Base-by-base conservation (phyloP, 1,140 invertebrate genomes). In the Mycetomoellerius zeteki region DNA sequence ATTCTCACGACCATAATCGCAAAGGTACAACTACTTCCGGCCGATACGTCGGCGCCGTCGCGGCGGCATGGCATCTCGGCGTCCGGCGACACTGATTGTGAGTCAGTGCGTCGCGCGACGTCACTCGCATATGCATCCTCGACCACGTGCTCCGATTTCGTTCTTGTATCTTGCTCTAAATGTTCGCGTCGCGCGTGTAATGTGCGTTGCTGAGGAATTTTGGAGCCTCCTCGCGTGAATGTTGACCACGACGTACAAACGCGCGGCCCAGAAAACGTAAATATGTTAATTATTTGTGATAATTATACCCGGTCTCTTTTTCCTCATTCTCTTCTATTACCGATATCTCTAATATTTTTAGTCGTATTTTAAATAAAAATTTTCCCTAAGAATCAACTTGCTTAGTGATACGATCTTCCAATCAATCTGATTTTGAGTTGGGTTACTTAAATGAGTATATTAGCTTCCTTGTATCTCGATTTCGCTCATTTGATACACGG, bases 111-210 rank as follows among this genome's bases (percentile, higher is more conserved):
- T 90, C 92, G 84, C 58, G 90, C 73, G 87, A 88, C 89, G 84
- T 89, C 88, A 89, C 27, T 67, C 73, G 77, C 87, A 82, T 72
- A 56, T 71, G 30, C 76, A 69, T 69, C 73, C 86, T 88, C 69
- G 43, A 58, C 77, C 91, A 92, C 93, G 92, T 93, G 92, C 86
- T 93, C 91, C 88, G n/a, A 80, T 91, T 73, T 73, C 6, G 56
- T 14, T 60, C 24, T 81, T 64, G 56, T 56, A 73, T 89, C 82
- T 37, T 30, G 52, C 24, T 37, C 24, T 14, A 56, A 14, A 50
- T 21, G 5, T 67, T 24, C 16, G 30, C 37, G 6, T 62, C 43
- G 43, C 3, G 75, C 19, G 84, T 24, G 64, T 81, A 50, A 69
- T 69, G 21, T 69, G 43, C 19, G 30, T 86, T 89, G 33, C 75